Evolutionary conservation across 64 coral and sea anemone genomes (phyloP).

Genomic region (Exaiptasia diaphana): DNA sequence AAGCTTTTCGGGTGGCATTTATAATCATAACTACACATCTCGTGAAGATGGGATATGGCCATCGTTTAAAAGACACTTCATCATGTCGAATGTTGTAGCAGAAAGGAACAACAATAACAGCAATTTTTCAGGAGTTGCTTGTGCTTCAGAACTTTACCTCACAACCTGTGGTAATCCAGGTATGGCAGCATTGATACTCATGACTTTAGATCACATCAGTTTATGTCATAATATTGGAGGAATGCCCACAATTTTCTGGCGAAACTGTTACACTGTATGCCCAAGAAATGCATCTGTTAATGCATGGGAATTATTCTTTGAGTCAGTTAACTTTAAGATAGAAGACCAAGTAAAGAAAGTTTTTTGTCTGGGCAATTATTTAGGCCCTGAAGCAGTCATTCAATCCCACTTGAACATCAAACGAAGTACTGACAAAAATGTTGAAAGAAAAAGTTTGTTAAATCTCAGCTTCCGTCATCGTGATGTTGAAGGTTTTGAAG

Average conservation of each 20-base stretch:
- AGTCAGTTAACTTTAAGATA: conserved; percentile 53
- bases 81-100: conserved; percentile 3
- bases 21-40: no score
- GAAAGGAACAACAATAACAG: neutral
- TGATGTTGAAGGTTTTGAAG: neutral
- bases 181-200: conserved; percentile 35
- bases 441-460: neutral
- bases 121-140: neutral
- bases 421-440: no score
- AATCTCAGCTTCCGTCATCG: conserved; percentile 28
- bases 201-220: conserved; percentile 50
- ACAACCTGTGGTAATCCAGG: conserved; percentile 47
- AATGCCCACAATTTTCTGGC: conserved; percentile 60
- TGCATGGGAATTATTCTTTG: conserved; percentile 86
- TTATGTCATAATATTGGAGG: conserved; percentile 39
- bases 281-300: conserved; percentile 37
- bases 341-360: conserved; percentile 48
- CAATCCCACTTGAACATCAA: neutral
- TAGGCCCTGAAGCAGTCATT: neutral
- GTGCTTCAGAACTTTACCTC: conserved; percentile 53
- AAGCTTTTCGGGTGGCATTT: no score
- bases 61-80: no score
- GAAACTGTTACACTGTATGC: conserved; percentile 51
- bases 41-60: no score
- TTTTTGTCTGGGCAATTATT: conserved; percentile 34